These are phyloP conservation scores for Sapayoa aenigma DNA, from an alignment of 2,113 vertebrate species.

Conservation along the genomic window DNA sequence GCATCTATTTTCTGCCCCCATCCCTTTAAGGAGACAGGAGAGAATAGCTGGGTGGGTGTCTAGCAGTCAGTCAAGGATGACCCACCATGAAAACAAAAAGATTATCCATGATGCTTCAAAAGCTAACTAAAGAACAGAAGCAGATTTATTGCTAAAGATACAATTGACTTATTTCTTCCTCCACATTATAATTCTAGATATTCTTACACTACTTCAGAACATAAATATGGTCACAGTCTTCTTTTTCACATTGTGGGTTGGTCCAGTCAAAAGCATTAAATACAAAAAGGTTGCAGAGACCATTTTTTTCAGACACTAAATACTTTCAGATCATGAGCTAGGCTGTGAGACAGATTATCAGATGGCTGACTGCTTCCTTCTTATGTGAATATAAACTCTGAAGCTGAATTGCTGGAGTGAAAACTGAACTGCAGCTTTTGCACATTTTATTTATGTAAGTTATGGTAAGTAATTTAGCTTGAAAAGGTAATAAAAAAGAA, in stretches of 20 bases:
- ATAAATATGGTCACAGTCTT: not conserved
- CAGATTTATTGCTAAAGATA: not conserved
- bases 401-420: not conserved
- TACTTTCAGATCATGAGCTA: not conserved
- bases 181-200: not conserved
- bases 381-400: not conserved
- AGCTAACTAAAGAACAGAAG: not conserved
- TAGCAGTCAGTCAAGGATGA: not conserved
- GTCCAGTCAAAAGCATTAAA: not conserved
- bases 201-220: not conserved
- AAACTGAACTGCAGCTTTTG: not conserved
- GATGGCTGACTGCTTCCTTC: not conserved
- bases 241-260: not conserved
- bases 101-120: not conserved
- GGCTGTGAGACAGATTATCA: not conserved
- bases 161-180: not conserved
- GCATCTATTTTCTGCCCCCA: not conserved
- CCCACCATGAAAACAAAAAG: not conserved
- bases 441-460: not conserved
- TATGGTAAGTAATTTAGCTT: not conserved
- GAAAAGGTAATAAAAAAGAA: not conserved
- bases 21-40: not conserved
- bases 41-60: not conserved
- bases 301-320: not conserved
- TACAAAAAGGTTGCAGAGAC: not conserved